Base-by-base conservation (phyloP, 2,888 invertebrate species). In the Cataglyphis livida region DNA sequence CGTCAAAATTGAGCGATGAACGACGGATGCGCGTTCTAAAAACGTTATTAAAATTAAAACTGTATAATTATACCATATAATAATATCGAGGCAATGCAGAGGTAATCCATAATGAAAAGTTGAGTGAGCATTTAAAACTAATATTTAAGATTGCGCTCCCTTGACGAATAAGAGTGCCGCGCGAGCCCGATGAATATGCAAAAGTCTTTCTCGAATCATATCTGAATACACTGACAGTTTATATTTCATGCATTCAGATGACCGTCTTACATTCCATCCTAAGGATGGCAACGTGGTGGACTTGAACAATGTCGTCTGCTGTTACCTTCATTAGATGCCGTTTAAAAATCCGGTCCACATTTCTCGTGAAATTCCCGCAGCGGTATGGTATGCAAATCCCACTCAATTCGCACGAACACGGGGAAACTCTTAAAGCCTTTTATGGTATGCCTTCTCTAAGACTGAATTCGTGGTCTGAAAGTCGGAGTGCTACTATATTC, bases 181-280 rank as follows among this genome's bases (percentile, higher is more conserved):
- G 87, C 83, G 70, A 86, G 59, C 83, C 54, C 90, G 87, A 92
- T 93, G 93, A 93, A 93, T 93, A 93, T 93, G 92, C 92, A 93
- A 89, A 86, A 87, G 88, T 85, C 89, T 85, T 83, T 89, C 86
- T 84, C 88, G 85, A 86, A 85, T 76, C 89, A 90, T 90, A 90
- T 90, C 90, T 86, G 64, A 66, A 81, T 87, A 84, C 76, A 79
- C 74, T 84, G 83, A 64, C 66, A 64, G 83, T 88, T 88, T 90
- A 89, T 92, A 91, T 91, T 93, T 90, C 92, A 92, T 92, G 93
- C 93, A 92, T 93, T 92, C 92, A 92, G 92, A 91, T 92, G 91
- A 73, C 91, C 93, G 93, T 89, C 91, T 93, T 92, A 93, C 87
- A 85, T 88, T 79, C 82, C 57, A 68, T 48, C 48, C 18, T 7